A percentile compares a stretch with the other conserved stretches of the same genome.
phyloP scores from a whole-genome alignment of 2,797 vertebrate species.

The Neoniphon sammara region DNA sequence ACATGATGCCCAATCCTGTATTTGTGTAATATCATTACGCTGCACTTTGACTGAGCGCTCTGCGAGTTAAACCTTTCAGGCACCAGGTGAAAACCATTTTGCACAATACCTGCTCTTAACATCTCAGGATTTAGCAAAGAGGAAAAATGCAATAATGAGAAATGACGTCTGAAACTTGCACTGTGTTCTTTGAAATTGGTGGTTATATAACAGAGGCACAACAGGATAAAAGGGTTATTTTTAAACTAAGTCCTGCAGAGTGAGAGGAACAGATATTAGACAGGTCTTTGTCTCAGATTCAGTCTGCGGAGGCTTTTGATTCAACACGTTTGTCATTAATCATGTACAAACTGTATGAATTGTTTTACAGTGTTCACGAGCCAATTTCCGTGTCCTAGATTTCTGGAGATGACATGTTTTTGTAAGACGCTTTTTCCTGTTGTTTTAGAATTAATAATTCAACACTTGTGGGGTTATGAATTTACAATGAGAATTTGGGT shows the following conservation, averaged over 20 bases:
- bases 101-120: neutral
- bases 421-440: slow-evolving; percentile 37
- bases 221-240: slow-evolving; percentile 50
- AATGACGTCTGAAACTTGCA: neutral
- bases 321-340: slow-evolving; percentile 39
- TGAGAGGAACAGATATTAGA: slow-evolving; percentile 38
- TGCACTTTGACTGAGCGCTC: neutral
- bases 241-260: slow-evolving; percentile 51
- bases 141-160: neutral
- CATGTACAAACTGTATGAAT: slow-evolving; percentile 36
- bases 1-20: neutral
- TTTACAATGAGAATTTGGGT: slow-evolving; percentile 38
- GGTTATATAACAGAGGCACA: slow-evolving; percentile 45
- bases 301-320: neutral
- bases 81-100: neutral
- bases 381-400: slow-evolving; percentile 48
- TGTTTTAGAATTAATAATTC: slow-evolving; percentile 61
- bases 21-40: neutral
- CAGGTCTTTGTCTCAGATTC: neutral
- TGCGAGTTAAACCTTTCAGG: slow-evolving; percentile 16
- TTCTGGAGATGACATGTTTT: slow-evolving; percentile 37
- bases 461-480: slow-evolving; percentile 48
- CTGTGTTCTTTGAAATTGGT: neutral
- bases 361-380: slow-evolving; percentile 25
- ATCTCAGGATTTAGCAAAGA: neutral